phyloP scores from a whole-genome alignment of 2,797 vertebrate species.

The Leucoraja ocellata region DNA sequence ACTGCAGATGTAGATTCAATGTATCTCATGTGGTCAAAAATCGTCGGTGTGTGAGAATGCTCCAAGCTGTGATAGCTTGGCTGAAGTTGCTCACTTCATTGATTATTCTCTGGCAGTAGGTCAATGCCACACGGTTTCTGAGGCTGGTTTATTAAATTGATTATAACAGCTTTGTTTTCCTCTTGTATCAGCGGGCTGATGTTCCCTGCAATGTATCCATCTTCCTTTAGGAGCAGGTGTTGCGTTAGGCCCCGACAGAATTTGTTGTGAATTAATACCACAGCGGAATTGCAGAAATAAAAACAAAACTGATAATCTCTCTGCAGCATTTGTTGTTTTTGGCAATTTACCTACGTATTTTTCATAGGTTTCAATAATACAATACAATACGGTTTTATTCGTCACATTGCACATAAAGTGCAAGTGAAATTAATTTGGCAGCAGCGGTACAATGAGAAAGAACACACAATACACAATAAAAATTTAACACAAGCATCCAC shows the following conservation, averaged over 20 bases:
- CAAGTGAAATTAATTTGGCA: too few relatives aligned
- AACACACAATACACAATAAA: too few relatives aligned
- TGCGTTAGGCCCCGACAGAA: background rate
- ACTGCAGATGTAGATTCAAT: background rate
- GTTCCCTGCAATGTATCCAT: background rate
- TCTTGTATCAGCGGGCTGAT: background rate
- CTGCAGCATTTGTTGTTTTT: background rate
- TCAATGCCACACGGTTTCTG: constrained; percentile 7
- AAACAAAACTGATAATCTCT: background rate
- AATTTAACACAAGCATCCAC: too few relatives aligned
- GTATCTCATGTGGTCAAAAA: rapidly evolving
- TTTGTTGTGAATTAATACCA: background rate
- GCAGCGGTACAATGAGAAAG: too few relatives aligned
- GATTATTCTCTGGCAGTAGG: background rate
- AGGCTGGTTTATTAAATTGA: constrained; percentile 5
- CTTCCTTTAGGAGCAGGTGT: constrained; percentile 23
- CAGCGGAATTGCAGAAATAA: background rate
- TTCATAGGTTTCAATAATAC: too few relatives aligned
- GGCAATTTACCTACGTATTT: background rate
- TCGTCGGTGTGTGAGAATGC: constrained; percentile 48
- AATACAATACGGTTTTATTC: too few relatives aligned
- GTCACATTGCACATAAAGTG: too few relatives aligned
- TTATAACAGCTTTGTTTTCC: background rate
- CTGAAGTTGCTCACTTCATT: constrained; percentile 13
- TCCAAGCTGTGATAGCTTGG: constrained; percentile 30